Evolutionary conservation across 2,113 vertebrate species (phyloP), one percentile per base, ranked within the genome.

Genomic region (Prunella himalayana): DNA sequence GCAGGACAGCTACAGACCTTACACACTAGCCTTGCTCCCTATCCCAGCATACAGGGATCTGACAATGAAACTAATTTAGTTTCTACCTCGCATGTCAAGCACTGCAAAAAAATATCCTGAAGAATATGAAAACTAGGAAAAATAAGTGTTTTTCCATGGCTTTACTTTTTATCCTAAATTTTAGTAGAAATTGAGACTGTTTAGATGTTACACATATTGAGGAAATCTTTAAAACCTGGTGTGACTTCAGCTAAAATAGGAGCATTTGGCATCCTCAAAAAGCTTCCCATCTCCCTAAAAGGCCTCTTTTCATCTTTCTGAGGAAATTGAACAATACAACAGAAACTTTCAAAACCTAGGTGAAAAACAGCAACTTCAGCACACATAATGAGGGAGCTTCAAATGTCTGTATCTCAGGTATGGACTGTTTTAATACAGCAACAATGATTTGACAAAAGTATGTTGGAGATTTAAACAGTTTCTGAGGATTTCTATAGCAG

Each of bases 101-200:
- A 31, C 13, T 69, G 42, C 50, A 76, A 87, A 89, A 73, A 78
- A 10, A 33, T 3, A 37, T n/a, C 27, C 61, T 49, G 33, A 82
- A 82, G 53, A 84, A 84, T 57, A 72, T 0, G 3, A 95, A 65
- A 92, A 76, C 7, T n/a, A 59, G 13, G 27, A 54, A 27, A 85
- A 79, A 37, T 8, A 64, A 65, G 11, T 53, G 8, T 44, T 89
- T 85, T 89, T 61, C 33, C 24, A 59, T 31, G 63, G 35, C 35
- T 57, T 97, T 94, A 92, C 72, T 88, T 94, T 86, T 92, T 5
- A 51, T 79, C 28, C 70, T 61, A 65, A 73, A 85, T 92, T 85
- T 85, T 89, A 91, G 61, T 76, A 86, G 70, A 82, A 82, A 85
- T 70, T 31, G 47, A 77, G 35, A 54, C 51, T 77, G 54, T 57